These are phyloP conservation scores for Orchestia grillus DNA, from an alignment of 1,140 invertebrate species.

Conservation along the genomic window DNA sequence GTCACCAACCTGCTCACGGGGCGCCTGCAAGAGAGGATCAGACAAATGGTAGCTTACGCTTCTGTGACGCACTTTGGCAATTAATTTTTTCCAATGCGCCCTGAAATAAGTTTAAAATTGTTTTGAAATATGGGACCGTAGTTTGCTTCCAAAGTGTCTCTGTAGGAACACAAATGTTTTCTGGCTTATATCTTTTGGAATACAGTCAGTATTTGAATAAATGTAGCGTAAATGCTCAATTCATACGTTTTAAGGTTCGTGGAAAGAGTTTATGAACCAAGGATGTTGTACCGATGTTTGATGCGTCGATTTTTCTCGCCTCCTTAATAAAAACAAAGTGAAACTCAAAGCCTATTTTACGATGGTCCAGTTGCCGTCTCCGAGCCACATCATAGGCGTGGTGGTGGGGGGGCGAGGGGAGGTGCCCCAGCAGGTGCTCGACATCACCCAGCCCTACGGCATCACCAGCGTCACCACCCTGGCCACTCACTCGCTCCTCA, in stretches of 20 bases:
- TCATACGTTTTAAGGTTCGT: not conserved
- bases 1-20: constrained; percentile 64
- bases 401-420: constrained; percentile 66
- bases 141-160: not conserved
- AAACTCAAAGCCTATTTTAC: not conserved
- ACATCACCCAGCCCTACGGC: constrained; percentile 68
- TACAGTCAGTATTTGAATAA: not conserved
- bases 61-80: not conserved
- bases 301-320: not conserved
- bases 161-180: too few species aligned
- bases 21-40: constrained; percentile 59
- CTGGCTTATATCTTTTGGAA: too few species aligned
- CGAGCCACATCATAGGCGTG: constrained; percentile 68
- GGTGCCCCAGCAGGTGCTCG: constrained; percentile 63
- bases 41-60: constrained; percentile 48
- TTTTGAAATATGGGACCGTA: not conserved
- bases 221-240: not conserved
- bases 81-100: not conserved
- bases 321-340: not conserved
- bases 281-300: not conserved
- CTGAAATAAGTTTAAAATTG: not conserved
- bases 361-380: constrained; percentile 64
- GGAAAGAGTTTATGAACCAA: not conserved
- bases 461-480: constrained; percentile 69
- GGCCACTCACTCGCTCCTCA: constrained; percentile 66